Evolutionary conservation across 2,113 vertebrate species (phyloP).

Genomic region (Tragelaphus strepsiceros): DNA sequence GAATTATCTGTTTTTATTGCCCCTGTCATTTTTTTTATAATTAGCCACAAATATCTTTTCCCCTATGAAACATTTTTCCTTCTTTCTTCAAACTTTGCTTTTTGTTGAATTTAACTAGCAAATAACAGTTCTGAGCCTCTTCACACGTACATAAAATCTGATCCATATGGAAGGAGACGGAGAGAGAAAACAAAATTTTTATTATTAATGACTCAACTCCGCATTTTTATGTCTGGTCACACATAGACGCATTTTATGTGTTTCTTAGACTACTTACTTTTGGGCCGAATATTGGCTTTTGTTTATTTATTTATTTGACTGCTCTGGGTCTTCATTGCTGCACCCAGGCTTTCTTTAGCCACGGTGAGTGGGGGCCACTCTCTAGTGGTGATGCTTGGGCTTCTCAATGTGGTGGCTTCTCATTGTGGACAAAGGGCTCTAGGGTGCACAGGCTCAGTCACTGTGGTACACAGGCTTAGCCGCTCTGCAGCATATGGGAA

Average conservation of each 20-base stretch:
- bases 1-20: neutral
- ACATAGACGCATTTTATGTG: neutral
- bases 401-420: fast-evolving
- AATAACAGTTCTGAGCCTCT: neutral
- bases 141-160: neutral
- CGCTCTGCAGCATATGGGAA: neutral
- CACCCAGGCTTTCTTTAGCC: neutral
- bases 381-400: neutral
- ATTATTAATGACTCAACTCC: neutral
- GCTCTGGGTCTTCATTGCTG: neutral
- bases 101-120: neutral
- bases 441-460: neutral
- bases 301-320: neutral
- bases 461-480: neutral
- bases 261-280: neutral
- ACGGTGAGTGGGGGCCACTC: fast-evolving
- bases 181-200: neutral
- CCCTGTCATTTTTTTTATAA: neutral
- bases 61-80: neutral
- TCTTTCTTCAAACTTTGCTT: neutral
- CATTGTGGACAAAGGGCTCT: neutral
- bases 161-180: neutral
- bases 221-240: neutral
- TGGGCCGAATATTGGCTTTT: neutral
- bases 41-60: neutral